These are phyloP conservation scores for Epinephelus cyanopodus DNA, from an alignment of 2,113 vertebrate genomes.

Conservation along the genomic window DNA sequence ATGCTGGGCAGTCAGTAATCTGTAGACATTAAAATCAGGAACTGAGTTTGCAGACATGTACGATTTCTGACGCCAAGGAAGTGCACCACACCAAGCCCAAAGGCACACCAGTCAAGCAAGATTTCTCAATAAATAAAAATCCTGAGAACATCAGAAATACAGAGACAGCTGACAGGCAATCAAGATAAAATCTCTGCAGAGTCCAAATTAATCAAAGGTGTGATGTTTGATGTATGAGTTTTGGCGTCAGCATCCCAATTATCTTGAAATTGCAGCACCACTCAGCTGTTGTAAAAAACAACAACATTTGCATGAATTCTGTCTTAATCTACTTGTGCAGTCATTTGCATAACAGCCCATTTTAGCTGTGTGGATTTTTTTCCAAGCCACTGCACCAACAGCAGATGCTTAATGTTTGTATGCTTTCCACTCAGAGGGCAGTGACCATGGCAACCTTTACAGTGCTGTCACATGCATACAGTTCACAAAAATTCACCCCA, in stretches of 20 bases:
- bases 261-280: not conserved
- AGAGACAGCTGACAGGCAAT: not conserved
- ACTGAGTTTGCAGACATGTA: not conserved
- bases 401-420: constrained; percentile 5
- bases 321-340: not conserved
- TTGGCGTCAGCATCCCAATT: not conserved
- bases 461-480: not conserved
- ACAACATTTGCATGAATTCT: not conserved
- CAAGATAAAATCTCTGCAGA: not conserved
- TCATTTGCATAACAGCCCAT: constrained; percentile 5
- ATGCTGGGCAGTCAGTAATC: not conserved
- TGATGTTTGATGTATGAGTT: not conserved
- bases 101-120: not conserved
- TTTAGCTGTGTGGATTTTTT: not conserved
- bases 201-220: not conserved
- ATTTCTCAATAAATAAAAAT: not conserved
- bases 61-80: not conserved
- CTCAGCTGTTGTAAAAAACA: not conserved
- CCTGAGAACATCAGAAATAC: not conserved
- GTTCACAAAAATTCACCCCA: not conserved
- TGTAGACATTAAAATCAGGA: not conserved
- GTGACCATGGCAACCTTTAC: constrained; percentile 27
- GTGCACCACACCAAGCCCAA: not conserved
- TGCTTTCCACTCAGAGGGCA: not conserved
- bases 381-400: not conserved